Evolutionary conservation across 2,113 vertebrate genomes (phyloP).

Genomic region (Carassius gibelio): DNA sequence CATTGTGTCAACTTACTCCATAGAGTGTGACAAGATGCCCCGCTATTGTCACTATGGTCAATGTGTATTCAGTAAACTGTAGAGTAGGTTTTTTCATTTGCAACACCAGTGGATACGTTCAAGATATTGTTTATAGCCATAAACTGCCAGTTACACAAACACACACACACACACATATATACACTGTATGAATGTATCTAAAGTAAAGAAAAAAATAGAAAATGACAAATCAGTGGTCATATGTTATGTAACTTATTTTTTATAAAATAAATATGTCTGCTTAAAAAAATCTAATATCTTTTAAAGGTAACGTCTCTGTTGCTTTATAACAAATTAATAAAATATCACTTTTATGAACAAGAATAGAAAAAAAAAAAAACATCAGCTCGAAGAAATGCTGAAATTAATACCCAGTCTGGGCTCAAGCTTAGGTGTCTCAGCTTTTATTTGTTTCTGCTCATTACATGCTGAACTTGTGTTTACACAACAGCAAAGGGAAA

Average conservation of each 20-base stretch:
- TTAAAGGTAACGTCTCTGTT: background rate
- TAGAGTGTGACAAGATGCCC: background rate
- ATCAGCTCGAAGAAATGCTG: background rate
- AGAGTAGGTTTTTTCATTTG: background rate
- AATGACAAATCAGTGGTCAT: background rate
- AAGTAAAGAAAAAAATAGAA: background rate
- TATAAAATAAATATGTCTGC: background rate
- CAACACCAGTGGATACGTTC: background rate
- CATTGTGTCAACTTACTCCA: background rate
- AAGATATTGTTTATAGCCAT: background rate
- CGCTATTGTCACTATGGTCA: background rate
- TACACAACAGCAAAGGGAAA: constrained; percentile 7
- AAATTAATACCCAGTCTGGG: constrained; percentile 9
- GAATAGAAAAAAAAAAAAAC: background rate
- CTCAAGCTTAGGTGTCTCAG: constrained; percentile 17
- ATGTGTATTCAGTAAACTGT: background rate
- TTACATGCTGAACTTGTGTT: constrained; percentile 11
- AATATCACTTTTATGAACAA: background rate
- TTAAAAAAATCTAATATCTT: background rate
- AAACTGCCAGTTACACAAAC: background rate
- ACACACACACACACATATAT: too few relatives aligned
- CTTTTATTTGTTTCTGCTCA: constrained; percentile 8
- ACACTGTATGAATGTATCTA: background rate
- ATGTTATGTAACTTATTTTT: background rate
- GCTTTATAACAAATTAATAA: background rate